phyloP scores from a whole-genome alignment of 2,113 vertebrate species.

The Rhegmatorhina hoffmannsi region DNA sequence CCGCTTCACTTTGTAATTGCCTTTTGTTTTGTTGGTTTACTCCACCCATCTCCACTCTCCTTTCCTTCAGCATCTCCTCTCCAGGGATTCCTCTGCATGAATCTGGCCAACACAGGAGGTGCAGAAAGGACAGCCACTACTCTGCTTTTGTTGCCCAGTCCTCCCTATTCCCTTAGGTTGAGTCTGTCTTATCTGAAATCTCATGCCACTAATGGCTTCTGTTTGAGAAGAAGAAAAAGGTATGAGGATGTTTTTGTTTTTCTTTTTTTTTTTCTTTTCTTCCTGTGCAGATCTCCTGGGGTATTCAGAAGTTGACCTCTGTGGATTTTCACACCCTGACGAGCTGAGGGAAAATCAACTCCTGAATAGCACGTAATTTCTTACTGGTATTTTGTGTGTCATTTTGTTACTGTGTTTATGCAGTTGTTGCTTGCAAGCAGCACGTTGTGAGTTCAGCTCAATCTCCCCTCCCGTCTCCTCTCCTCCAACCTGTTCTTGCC shows the following conservation, averaged over 20 bases:
- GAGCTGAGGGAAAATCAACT: not conserved
- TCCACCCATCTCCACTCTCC: slow-evolving; percentile 1
- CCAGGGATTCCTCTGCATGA: not conserved
- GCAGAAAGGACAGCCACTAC: not conserved
- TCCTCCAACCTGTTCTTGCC: not conserved
- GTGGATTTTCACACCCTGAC: not conserved
- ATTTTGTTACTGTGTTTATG: not conserved
- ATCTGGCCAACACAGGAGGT: not conserved
- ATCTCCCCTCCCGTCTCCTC: not conserved
- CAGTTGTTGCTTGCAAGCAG: slow-evolving; percentile 11
- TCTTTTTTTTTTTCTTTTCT: not conserved
- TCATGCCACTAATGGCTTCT: not conserved
- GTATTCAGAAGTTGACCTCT: not conserved
- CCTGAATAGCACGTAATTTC: not conserved
- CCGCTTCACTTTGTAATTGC: not conserved
- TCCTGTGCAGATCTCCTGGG: not conserved
- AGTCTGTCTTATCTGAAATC: not conserved
- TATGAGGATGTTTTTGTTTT: not conserved
- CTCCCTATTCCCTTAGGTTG: not conserved
- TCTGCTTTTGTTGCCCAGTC: not conserved
- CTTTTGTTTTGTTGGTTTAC: slow-evolving; percentile 28
- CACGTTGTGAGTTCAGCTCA: not conserved
- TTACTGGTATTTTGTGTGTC: not conserved
- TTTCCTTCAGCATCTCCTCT: slow-evolving; percentile 29
- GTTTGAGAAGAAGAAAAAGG: not conserved